These are phyloP conservation scores for Avahi laniger DNA, from an alignment of 2,797 vertebrate species.

Conservation along the genomic window DNA sequence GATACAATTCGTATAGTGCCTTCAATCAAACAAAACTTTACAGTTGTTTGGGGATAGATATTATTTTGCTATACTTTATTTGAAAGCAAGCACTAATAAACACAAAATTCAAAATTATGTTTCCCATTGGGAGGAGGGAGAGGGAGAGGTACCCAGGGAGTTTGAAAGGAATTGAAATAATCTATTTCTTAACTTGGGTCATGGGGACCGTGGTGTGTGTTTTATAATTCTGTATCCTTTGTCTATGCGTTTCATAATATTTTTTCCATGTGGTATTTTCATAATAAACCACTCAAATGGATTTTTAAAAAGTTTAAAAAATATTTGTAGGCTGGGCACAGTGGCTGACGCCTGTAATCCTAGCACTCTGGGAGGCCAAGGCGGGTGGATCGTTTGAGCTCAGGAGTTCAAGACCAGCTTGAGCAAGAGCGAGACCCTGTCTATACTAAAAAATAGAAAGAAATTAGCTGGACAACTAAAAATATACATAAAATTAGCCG, in stretches of 20 bases:
- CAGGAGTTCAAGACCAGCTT: too few relatives aligned
- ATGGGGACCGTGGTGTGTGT: too few relatives aligned
- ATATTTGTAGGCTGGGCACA: neutral
- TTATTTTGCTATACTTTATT: neutral
- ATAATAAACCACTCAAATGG: neutral
- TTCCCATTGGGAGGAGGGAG: neutral
- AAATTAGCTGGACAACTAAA: too few relatives aligned
- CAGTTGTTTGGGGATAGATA: neutral
- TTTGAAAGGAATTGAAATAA: neutral
- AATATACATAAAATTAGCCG: too few relatives aligned
- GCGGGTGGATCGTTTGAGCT: too few relatives aligned
- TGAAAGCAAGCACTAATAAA: neutral
- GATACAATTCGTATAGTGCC: neutral
- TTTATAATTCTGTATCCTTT: neutral
- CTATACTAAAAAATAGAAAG: too few relatives aligned
- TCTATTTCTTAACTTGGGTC: neutral
- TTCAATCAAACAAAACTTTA: neutral
- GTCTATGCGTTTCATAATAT: neutral
- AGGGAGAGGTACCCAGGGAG: neutral
- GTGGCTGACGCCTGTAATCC: too few relatives aligned
- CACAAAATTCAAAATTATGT: neutral
- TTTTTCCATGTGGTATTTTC: neutral
- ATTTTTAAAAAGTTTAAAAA: neutral
- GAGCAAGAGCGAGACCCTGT: too few relatives aligned
- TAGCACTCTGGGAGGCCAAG: too few relatives aligned